A percentile compares a stretch with the other conserved stretches of the same genome.
Evolutionary conservation across 2,888 invertebrate species (phyloP).

Genomic region (Tetheella fluctuosa): DNA sequence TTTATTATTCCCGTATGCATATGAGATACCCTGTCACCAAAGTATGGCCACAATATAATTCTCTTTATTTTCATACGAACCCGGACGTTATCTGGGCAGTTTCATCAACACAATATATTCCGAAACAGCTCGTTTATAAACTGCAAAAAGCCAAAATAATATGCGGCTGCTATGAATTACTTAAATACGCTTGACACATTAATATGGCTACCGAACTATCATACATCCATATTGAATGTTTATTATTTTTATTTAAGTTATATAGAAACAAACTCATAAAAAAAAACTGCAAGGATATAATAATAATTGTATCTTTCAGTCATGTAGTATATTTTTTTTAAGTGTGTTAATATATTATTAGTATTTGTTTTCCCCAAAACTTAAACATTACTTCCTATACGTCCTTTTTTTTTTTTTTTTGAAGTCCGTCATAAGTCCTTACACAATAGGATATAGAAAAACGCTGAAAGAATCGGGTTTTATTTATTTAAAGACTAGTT

Average conservation of each 20-base stretch:
- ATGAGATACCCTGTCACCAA: neutral
- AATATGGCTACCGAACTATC: slow-evolving; percentile 24
- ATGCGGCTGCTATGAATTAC: slow-evolving; percentile 42
- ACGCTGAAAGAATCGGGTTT: too few relatives aligned
- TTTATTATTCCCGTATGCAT: neutral
- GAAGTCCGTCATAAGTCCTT: too few relatives aligned
- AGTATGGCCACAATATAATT: slow-evolving; percentile 13
- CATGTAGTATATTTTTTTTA: too few relatives aligned
- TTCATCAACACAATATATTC: slow-evolving; percentile 60
- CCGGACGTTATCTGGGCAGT: slow-evolving; percentile 54
- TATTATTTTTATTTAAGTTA: slow-evolving; percentile 26
- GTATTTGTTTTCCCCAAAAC: too few relatives aligned
- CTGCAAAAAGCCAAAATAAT: slow-evolving; percentile 48
- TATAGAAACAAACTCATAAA: too few relatives aligned
- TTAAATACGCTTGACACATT: slow-evolving; percentile 38
- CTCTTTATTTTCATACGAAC: slow-evolving; percentile 42
- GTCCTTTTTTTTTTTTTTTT: too few relatives aligned
- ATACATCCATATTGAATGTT: slow-evolving; percentile 32
- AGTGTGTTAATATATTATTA: too few relatives aligned
- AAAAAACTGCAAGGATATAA: too few relatives aligned
- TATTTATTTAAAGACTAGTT: too few relatives aligned
- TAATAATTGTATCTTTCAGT: too few relatives aligned
- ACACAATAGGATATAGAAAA: too few relatives aligned
- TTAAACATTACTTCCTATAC: too few relatives aligned
- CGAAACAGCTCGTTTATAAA: slow-evolving; percentile 55